phyloP scores from a whole-genome alignment of 1,140 invertebrate species.

The Drosophila paulistorum region DNA sequence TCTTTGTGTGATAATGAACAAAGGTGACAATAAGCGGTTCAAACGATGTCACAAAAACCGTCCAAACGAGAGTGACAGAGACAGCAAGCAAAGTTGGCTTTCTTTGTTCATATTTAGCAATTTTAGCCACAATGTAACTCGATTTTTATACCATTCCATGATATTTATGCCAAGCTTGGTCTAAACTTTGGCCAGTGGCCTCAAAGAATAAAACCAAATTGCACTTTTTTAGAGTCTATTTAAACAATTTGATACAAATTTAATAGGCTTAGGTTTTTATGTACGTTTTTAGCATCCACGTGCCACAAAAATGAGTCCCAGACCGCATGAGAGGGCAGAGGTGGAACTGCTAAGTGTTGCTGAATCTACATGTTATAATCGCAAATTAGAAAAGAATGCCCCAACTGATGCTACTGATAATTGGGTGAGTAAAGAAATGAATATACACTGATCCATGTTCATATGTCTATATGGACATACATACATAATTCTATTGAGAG shows the following conservation, averaged over 20 bases:
- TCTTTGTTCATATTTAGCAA: conserved; percentile 41
- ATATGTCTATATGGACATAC: no score
- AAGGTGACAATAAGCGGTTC: conserved; percentile 1
- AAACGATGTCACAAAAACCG: conserved; percentile 10
- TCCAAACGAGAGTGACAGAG: conserved; percentile 19
- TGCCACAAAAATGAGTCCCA: conserved; percentile 50
- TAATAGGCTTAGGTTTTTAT: conserved; percentile 17
- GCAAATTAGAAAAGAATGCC: conserved; percentile 40
- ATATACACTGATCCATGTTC: background rate
- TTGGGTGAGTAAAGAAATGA: conserved; percentile 43
- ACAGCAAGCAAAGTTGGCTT: conserved; percentile 14
- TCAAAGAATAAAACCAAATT: background rate
- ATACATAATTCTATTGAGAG: background rate
- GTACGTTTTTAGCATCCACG: conserved; percentile 1
- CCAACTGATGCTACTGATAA: conserved; percentile 1
- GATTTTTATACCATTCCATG: conserved; percentile 53
- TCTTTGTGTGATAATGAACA: conserved; percentile 3
- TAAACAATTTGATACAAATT: conserved; percentile 23
- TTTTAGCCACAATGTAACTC: conserved; percentile 13
- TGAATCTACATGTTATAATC: conserved; percentile 40
- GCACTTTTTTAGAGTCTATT: no score
- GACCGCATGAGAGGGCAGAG: conserved; percentile 43
- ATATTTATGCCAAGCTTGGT: conserved; percentile 19
- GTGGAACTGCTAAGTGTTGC: conserved; percentile 23
- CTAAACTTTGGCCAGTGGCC: no score